Evolutionary conservation across 2,888 invertebrate genomes (phyloP), one percentile per base, ranked within the genome.

Genomic region (Alentia gelatinosa): DNA sequence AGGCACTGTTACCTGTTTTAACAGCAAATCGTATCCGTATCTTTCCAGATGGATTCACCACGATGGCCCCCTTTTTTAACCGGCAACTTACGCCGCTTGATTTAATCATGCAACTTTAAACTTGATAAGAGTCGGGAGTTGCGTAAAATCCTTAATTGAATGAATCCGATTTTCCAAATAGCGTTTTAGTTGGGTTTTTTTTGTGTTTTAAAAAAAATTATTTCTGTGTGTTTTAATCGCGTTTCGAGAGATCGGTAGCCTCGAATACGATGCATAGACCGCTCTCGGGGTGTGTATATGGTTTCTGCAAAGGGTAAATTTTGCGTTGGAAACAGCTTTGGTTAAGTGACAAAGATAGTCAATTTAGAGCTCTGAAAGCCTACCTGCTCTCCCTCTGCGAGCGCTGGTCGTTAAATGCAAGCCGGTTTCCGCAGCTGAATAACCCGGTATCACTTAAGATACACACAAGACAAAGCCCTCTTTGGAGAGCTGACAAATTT

Each of bases 1-100:
- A 3, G 56, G 23, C 56, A 9, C 15, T 7, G 47, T 42, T 42
- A 9, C 56, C 56, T 56, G 56, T 56, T 56, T 56, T 56, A 56
- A 56, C 56, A n/a, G 56, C n/a, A 56, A 56, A 74, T 74, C 74
- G 63, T n/a, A 63, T 63, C 63, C 63, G 74, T 79, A 79, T 79
- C 79, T 79, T 79, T 39, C 15, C 79, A 79, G 39, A 79, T 23
- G 79, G 26, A 79, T 19, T 79, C 37, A 15, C 35, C 23, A 23
- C 15, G 39, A 39, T 35, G 5, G 26, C 39, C n/a, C n/a, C 15
- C 30, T 74, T 74, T 33, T 3, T 79, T 37, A 79, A 35, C 23
- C 39, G 23, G 26, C 79, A 79, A 39, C 39, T 26, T 37, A 37
- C 15, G 79, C 39, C 19, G n/a, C 39, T 79, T 79, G 39, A 79